Base-by-base conservation (phyloP, 92 coral and sea anemone species). In the Meandrina meandrites region DNA sequence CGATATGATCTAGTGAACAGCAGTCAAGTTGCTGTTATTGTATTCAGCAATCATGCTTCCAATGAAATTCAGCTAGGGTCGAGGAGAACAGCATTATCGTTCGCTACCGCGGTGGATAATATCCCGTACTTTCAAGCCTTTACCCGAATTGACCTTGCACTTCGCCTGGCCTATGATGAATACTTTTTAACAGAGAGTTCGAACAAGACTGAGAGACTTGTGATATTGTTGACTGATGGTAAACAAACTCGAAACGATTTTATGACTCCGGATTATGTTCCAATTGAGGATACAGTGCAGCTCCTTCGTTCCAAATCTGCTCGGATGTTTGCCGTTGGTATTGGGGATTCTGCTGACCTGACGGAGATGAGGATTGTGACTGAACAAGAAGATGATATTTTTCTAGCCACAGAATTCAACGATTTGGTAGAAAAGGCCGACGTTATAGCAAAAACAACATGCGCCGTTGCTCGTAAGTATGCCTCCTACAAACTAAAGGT, bases 141-240 rank as follows among this genome's bases (percentile, higher is more conserved):
- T 1, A 90, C 92, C 17, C 79, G 92, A 24, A 86, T 90, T 42
- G 92, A 90, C 73, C 89, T 80, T 30, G 92, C 89, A 16, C 64
- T 90, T 21, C 48, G 56, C 32, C 60, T 69, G 32, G 79, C 31
- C 22, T 82, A 82, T 36, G 64, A 82, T 18, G 67, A 48, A 47
- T 82, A 82, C 32, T 51, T 82, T 72, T 54, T 27, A 19, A 5
- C 86, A 30, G 16, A 30, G 13, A 32, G 31, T 11, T 48, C 79
- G 21, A 82, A 82, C 53, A 60, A 71, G 30, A 69, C 86, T 4
- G 78, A 82, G 35, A 82, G 68, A 35, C 35, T 82, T 1, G 24
- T 82, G 7, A 36, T 82, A 8, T 54, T 82, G 34, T 50, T 82
- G 35, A 82, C 86, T 35, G 86, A 82, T 31, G 86, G 86, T 1